Base-by-base conservation (phyloP, 2,888 invertebrate species). In the Diplolepis rosae region DNA sequence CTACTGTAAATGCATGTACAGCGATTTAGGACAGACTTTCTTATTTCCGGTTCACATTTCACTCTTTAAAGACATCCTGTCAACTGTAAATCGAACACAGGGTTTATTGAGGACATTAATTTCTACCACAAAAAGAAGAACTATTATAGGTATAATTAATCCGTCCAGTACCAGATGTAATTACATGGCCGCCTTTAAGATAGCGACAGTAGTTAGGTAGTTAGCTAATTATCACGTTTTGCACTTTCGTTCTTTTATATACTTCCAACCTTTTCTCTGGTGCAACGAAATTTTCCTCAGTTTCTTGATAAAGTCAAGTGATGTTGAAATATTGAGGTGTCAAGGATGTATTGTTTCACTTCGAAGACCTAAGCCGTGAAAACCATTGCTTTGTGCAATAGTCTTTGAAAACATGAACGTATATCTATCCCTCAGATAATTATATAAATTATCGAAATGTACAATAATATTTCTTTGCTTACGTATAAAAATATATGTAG, bases 281-380 rank as follows among this genome's bases (percentile, higher is more conserved):
- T 54, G 54, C 54, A 54, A 32, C 22, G 54, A 54, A 54, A 54
- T 52, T 52, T 15, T 28, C 18, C 54, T 30, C 4, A 54, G 54
- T 32, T 32, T 18, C 54, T 18, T 54, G 32, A 18, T 30, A 15
- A 28, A 54, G 54, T 18, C n/a, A n/a, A n/a, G n/a, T 18, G 61
- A 39, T 61, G 24, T 61, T 5, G 35, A 24, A 61, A 61, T 24
- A 54, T 54, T 13, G 22, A 52, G 7, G 56, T 56, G 32, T 32
- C 48, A 48, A 48, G 48, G 52, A 52, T 52, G 27, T 28, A 52
- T 52, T 61, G 61, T 61, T 24, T 39, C 61, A 24, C 13, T 24
- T 24, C 22, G 22, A n/a, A n/a, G 56, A 56, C 13, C 13, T 22
- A 35, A 61, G 39, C 61, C 35, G 27, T 61, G 61, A 61, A 61